These are phyloP conservation scores for Penaeus vannamei DNA, from an alignment of 1,140 invertebrate genomes.

Conservation along the genomic window DNA sequence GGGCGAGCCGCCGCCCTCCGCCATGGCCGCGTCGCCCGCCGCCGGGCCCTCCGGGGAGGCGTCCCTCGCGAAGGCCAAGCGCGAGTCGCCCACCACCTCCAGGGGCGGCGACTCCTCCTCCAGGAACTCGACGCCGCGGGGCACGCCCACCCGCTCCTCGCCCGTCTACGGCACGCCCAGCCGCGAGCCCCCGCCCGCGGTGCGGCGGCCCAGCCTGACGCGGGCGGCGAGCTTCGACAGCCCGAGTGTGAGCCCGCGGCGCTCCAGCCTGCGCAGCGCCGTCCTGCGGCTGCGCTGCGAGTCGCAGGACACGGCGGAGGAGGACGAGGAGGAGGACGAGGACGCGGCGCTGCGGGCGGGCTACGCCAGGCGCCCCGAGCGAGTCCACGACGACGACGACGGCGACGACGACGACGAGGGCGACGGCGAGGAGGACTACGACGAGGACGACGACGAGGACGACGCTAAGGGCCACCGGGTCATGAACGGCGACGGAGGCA, in stretches of 20 bases:
- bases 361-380: conserved; percentile 4
- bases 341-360: background rate
- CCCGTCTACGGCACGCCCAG: conserved; percentile 38
- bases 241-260: conserved; percentile 54
- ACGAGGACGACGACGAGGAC: conserved; percentile 30
- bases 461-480: conserved; percentile 41
- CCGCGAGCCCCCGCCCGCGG: conserved; percentile 26
- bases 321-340: conserved; percentile 53
- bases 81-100: conserved; percentile 37
- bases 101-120: conserved; percentile 40
- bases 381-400: conserved; percentile 27
- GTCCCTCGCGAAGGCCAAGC: conserved; percentile 18
- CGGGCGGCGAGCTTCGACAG: conserved; percentile 59
- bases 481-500: conserved; percentile 51
- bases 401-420: conserved; percentile 52
- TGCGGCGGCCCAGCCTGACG: conserved; percentile 43
- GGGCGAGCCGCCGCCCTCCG: background rate
- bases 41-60: conserved; percentile 9
- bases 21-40: background rate
- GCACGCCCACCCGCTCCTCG: conserved; percentile 44
- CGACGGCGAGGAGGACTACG: conserved; percentile 17
- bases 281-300: conserved; percentile 57
- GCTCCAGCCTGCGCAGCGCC: conserved; percentile 53
- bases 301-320: conserved; percentile 58
- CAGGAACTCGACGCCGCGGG: conserved; percentile 45